phyloP scores from a whole-genome alignment of 2,797 vertebrate species.

The Chaetodon trifasciatus region DNA sequence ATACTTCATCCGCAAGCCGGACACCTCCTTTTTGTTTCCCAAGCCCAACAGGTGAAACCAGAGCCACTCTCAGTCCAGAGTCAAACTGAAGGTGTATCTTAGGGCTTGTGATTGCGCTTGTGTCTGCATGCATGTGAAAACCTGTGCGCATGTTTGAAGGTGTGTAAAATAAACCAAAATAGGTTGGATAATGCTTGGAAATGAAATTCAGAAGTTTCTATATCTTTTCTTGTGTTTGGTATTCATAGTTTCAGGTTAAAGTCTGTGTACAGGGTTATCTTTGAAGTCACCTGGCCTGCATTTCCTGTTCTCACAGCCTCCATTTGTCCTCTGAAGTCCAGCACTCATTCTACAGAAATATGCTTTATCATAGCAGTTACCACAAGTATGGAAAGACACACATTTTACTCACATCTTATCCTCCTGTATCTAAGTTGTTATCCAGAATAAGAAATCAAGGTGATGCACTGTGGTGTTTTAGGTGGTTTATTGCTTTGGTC shows the following conservation, averaged over 20 bases:
- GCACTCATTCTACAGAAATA: not conserved
- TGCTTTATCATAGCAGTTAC: not conserved
- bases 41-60: conserved; percentile 88
- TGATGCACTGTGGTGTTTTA: not conserved
- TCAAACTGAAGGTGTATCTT: not conserved
- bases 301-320: conserved; percentile 5
- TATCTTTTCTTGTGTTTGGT: conserved; percentile 12
- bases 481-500: not conserved
- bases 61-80: not conserved
- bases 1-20: conserved; percentile 93
- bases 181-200: not conserved
- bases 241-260: conserved; percentile 25
- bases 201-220: not conserved
- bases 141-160: not conserved
- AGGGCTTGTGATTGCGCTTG: not conserved
- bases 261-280: conserved; percentile 11
- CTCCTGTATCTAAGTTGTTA: not conserved
- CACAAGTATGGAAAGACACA: not conserved
- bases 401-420: not conserved
- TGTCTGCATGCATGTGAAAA: not conserved
- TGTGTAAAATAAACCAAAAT: not conserved
- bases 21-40: conserved; percentile 87
- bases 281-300: not conserved
- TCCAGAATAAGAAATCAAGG: not conserved
- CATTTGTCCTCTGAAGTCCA: not conserved